phyloP scores from a whole-genome alignment of 2,888 invertebrate genomes.

The Baccha elongata region DNA sequence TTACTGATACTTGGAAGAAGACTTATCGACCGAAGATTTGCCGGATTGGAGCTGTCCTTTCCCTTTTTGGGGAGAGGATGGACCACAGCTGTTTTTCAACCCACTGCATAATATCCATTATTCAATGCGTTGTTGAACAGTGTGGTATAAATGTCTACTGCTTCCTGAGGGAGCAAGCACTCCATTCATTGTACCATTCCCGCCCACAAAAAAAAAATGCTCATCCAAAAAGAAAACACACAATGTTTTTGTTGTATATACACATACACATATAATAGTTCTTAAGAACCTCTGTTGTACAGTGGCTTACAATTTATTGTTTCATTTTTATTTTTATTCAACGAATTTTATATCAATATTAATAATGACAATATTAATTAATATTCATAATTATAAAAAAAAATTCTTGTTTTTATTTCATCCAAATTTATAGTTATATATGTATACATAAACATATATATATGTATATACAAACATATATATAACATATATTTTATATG shows the following conservation, averaged over 20 bases:
- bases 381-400: conserved; percentile 48
- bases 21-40: too few relatives aligned
- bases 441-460: conserved; percentile 1
- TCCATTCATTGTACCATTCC: too few relatives aligned
- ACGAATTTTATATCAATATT: conserved; percentile 62
- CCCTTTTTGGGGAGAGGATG: too few relatives aligned
- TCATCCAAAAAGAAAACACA: too few relatives aligned
- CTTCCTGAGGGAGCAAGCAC: too few relatives aligned
- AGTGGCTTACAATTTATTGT: conserved; percentile 60
- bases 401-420: conserved; percentile 37
- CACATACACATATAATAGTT: conserved; percentile 16
- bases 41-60: too few relatives aligned
- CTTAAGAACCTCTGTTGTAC: conserved; percentile 43
- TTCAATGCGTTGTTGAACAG: too few relatives aligned
- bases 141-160: too few relatives aligned
- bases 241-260: conserved; percentile 17
- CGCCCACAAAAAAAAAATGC: too few relatives aligned
- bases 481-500: conserved; percentile 58
- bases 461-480: conserved; percentile 51
- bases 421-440: conserved; percentile 38
- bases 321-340: conserved; percentile 61
- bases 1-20: too few relatives aligned
- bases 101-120: too few relatives aligned
- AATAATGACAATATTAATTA: conserved; percentile 50
- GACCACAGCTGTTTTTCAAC: too few relatives aligned